Evolutionary conservation across 2,797 vertebrate species (phyloP).

Genomic region (Urophycis tenuis): DNA sequence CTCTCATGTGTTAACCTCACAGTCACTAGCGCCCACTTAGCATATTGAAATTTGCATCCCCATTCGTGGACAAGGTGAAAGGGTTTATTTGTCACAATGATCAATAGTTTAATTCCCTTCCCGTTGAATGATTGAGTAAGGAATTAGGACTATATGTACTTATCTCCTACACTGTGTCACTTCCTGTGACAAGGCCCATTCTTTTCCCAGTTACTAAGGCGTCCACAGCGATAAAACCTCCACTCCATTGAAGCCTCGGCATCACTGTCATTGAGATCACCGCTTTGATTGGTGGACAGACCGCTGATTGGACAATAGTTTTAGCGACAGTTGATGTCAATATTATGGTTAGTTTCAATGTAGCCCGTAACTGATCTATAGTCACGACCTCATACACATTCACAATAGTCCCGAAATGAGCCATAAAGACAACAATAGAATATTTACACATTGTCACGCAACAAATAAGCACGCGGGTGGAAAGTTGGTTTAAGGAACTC

Average conservation of each 20-base stretch:
- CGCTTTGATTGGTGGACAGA: conserved; percentile 31
- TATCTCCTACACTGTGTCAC: conserved; percentile 56
- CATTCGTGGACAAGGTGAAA: conserved; percentile 58
- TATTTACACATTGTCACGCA: neutral
- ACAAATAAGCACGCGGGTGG: too few relatives aligned
- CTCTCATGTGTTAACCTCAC: conserved; percentile 77
- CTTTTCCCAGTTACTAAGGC: conserved; percentile 61
- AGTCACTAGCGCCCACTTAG: conserved; percentile 65
- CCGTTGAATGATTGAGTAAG: conserved; percentile 61
- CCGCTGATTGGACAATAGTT: conserved; percentile 42
- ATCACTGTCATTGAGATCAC: conserved; percentile 48
- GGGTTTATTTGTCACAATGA: conserved; percentile 65
- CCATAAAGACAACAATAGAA: neutral
- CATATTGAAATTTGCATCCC: conserved; percentile 68
- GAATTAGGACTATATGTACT: conserved; percentile 62
- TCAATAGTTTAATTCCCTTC: conserved; percentile 64
- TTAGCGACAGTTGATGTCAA: conserved; percentile 42
- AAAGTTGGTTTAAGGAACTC: too few relatives aligned
- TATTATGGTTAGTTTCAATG: conserved; percentile 24
- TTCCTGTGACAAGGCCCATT: conserved; percentile 64
- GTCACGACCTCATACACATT: conserved; percentile 8
- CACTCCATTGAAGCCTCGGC: conserved; percentile 58
- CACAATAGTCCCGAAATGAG: neutral
- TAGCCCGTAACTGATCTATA: conserved; percentile 21
- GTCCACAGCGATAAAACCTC: conserved; percentile 60